Evolutionary conservation across 2,797 vertebrate species (phyloP), one percentile per base, ranked within the genome.

Genomic region (Crax fasciolata): DNA sequence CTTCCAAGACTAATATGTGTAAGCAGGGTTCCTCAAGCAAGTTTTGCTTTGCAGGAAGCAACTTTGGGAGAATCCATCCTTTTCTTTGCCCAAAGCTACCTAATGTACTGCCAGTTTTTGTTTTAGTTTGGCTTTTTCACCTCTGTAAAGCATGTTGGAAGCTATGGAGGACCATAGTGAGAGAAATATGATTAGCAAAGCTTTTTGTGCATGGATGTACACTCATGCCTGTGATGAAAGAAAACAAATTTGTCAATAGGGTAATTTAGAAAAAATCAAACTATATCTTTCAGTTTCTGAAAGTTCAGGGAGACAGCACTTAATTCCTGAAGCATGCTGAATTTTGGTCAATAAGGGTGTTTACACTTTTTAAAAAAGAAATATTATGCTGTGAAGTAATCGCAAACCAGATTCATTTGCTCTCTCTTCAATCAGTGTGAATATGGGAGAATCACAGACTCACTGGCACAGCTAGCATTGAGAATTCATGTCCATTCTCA

Each of bases 21-120:
- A 67, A 81, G 90, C 68, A 71, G 71, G 93, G 71, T 87, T 58
- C 32, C 79, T 71, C 89, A 57, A 91, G 70, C 62, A 87, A 90
- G 81, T 84, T 57, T 88, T 78, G 70, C 52, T 84, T 93, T 48
- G 49, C 87, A 94, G 80, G 67, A 94, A 94, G 87, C 93, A 3
- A 58, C 85, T 77, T 55, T 25, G 77, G 24, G 74, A 87, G 58
- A 93, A 94, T 94, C 57, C 61, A 66, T 94, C 43, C 46, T 91
- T 93, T 85, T 85, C 61, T 61, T 82, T 87, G 66, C 75, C 52
- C 74, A 94, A 77, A 94, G 39, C 67, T 87, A 15, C 51, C 57
- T 86, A 68, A 89, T 55, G 13, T 80, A 57, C 48, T 90, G 70
- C 44, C 74, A 68, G 52, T n/a, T 90, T 66, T 81, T 85, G 13